Conservation (phyloP, 2,888 invertebrate species). For the Mechanitis mazaeus region DNA sequence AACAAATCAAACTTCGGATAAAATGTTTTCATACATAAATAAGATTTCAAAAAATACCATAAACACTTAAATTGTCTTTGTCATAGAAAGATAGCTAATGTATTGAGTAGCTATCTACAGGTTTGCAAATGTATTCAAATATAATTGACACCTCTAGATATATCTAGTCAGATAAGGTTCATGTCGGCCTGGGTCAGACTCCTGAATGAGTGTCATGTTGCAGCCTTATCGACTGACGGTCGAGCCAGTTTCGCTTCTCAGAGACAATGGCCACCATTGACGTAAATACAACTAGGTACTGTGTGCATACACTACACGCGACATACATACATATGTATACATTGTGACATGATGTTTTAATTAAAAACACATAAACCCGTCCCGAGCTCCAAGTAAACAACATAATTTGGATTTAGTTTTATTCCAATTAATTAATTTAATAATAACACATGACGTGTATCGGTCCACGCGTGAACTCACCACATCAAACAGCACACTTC, state of each 20-base stretch:
- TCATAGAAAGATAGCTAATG: too few relatives aligned
- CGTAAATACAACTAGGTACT: constrained; percentile 7
- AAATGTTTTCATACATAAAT: too few relatives aligned
- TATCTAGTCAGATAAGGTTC: constrained; percentile 14
- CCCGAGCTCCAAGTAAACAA: background rate
- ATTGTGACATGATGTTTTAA: background rate
- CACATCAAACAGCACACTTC: constrained; percentile 3
- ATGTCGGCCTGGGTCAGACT: constrained; percentile 34
- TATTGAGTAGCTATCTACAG: too few relatives aligned
- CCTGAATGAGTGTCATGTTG: constrained; percentile 48
- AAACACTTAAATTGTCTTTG: too few relatives aligned
- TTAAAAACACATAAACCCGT: background rate
- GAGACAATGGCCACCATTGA: constrained; percentile 45
- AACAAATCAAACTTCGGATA: too few relatives aligned
- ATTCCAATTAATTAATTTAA: background rate
- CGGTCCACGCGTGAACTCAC: background rate
- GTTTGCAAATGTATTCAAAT: too few relatives aligned
- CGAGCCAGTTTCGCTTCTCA: constrained; percentile 53
- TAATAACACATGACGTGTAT: background rate
- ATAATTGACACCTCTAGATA: constrained; percentile 17
- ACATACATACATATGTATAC: background rate
- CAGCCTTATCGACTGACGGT: constrained; percentile 52
- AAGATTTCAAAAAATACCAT: too few relatives aligned
- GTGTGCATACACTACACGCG: too few relatives aligned
- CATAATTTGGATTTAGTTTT: background rate